These are phyloP conservation scores for Hypotaenidia okinawae DNA, from an alignment of 2,797 vertebrate genomes.

Conservation along the genomic window DNA sequence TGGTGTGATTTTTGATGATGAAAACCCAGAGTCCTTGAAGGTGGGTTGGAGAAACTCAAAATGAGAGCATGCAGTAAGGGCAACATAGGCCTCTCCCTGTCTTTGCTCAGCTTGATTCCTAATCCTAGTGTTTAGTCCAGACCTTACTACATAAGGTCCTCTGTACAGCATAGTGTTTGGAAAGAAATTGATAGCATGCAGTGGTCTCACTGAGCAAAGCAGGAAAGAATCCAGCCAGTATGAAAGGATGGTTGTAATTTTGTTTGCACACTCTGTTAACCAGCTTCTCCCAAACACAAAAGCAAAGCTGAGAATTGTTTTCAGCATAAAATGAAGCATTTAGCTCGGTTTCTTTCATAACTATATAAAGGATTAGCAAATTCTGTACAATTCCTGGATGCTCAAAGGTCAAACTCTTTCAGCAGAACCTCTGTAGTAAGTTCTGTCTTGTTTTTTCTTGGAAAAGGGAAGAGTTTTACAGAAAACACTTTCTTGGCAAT, in stretches of 20 bases:
- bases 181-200: neutral
- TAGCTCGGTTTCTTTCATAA: neutral
- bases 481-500: neutral
- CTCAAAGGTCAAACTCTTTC: constrained; percentile 5
- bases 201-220: neutral
- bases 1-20: neutral
- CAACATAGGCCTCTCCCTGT: neutral
- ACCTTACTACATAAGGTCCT: neutral
- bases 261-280: neutral
- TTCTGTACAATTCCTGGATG: constrained; percentile 2
- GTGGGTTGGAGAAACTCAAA: neutral
- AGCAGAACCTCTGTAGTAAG: neutral
- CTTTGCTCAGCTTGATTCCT: neutral
- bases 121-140: neutral
- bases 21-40: neutral
- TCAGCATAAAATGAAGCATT: neutral
- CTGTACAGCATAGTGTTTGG: neutral
- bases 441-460: neutral
- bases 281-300: neutral
- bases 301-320: constrained; percentile 14
- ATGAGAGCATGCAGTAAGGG: neutral
- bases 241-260: neutral
- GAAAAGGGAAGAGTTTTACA: neutral
- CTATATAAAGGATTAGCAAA: neutral
- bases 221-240: neutral